Evolutionary conservation across 2,888 invertebrate genomes (phyloP).

Genomic region (Hylaea fasciaria): DNA sequence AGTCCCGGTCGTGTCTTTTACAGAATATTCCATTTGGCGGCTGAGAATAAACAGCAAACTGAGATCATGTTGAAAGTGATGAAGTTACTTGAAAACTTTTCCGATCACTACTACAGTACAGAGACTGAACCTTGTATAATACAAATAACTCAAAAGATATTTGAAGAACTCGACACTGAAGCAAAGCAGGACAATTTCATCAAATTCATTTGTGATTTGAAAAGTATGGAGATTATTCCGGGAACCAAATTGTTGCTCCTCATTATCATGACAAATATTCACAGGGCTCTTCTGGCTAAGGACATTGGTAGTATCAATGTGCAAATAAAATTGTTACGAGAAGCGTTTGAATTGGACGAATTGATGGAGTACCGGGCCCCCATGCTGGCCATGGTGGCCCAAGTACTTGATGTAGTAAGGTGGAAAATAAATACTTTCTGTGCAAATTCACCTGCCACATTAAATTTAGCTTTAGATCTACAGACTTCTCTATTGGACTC

Average conservation of each 20-base stretch:
- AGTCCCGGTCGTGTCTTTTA: constrained; percentile 64
- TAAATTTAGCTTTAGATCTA: constrained; percentile 62
- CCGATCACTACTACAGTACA: constrained; percentile 63
- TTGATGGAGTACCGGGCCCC: constrained; percentile 69
- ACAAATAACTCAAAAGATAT: constrained; percentile 53
- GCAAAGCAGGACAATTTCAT: constrained; percentile 60
- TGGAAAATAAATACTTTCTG: constrained; percentile 68
- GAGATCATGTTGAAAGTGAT: constrained; percentile 69
- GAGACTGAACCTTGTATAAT: constrained; percentile 70
- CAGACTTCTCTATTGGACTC: constrained; percentile 61
- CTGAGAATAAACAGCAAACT: constrained; percentile 64
- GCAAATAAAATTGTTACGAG: constrained; percentile 60
- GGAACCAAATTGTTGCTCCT: constrained; percentile 64
- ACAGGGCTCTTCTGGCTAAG: constrained; percentile 60
- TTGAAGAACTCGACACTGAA: constrained; percentile 57
- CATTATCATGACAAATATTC: constrained; percentile 72
- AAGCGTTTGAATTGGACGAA: constrained; percentile 59
- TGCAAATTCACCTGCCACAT: constrained; percentile 52
- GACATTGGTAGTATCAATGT: constrained; percentile 56
- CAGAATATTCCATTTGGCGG: constrained; percentile 66
- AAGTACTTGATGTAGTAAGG: constrained; percentile 66
- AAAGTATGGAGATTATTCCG: constrained; percentile 56
- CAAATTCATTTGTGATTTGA: constrained; percentile 63
- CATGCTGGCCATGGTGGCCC: constrained; percentile 72
- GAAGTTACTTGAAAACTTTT: constrained; percentile 61